These are phyloP conservation scores for Heterodera schachtii DNA, from an alignment of 1,140 invertebrate species.

Conservation along the genomic window DNA sequence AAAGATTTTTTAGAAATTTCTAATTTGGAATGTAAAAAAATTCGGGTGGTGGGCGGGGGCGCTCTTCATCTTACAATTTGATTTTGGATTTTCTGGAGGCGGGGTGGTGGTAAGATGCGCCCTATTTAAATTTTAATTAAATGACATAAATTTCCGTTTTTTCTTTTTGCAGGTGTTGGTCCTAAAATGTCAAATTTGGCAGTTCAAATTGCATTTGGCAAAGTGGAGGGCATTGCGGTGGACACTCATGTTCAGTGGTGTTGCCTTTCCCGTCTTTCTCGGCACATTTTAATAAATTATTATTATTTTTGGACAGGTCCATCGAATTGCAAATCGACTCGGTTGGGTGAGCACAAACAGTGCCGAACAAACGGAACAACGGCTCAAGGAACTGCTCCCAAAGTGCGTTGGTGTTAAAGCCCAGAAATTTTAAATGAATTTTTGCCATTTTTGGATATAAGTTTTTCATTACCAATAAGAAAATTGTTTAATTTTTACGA, in stretches of 20 bases:
- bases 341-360: constrained; percentile 50
- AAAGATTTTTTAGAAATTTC: too few species aligned
- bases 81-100: too few species aligned
- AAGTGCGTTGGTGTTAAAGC: constrained; percentile 16
- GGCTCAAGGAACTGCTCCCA: constrained; percentile 40
- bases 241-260: constrained; percentile 46
- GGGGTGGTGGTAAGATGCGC: too few species aligned
- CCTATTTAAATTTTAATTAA: too few species aligned
- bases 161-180: constrained; percentile 45
- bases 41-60: too few species aligned
- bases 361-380: constrained; percentile 42
- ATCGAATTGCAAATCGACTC: constrained; percentile 45
- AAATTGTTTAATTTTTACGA: too few species aligned
- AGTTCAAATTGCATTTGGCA: constrained; percentile 46
- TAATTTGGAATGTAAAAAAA: too few species aligned
- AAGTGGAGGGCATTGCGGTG: constrained; percentile 45
- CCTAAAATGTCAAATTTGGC: constrained; percentile 52
- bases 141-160: not conserved
- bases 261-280: not conserved
- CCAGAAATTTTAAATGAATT: too few species aligned
- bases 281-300: not conserved
- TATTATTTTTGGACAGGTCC: constrained; percentile 28
- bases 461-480: too few species aligned
- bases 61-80: too few species aligned
- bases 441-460: too few species aligned